Evolutionary conservation across 2,888 invertebrate species (phyloP), one percentile per base, ranked within the genome.

Genomic region (Drosophila lacicola): DNA sequence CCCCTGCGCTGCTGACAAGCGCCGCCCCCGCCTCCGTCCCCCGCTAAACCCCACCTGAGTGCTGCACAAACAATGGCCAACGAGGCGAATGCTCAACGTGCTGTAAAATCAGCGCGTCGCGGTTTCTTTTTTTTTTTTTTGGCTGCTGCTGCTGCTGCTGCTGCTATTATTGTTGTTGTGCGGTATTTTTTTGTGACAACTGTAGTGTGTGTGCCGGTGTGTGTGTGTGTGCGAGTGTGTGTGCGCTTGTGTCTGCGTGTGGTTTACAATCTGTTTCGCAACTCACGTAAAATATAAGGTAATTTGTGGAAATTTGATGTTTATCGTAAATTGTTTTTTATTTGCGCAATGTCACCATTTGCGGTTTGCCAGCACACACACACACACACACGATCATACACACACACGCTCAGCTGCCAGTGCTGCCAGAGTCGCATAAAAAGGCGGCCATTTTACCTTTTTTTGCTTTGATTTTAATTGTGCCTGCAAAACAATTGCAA

Each of bases 251-350:
- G 84, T 74, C 70, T 74, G 82, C 66, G 69, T 73, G 89, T 80
- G 84, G 87, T 88, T 85, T 89, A 85, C 89, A 90, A 90, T 88
- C 83, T 91, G 83, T 82, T 89, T 89, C 82, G 78, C 85, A 89
- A 89, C 89, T 84, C 92, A 91, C 91, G 92, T 91, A 91, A 90
- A 91, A 91, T 91, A 91, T 91, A 91, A 91, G 88, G 90, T 90
- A 90, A 91, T 91, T 91, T 92, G 91, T 88, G 90, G 88, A 91
- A 91, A 91, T 91, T 92, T 92, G 92, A 91, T 91, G 91, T 88
- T 91, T 92, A 91, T 91, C 92, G 86, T 89, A 87, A 90, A 92
- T 90, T 91, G 89, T 91, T 87, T 90, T 91, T 90, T 90, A 88
- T 90, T 90, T 87, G 82, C 82, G 84, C 84, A 89, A 88, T 83